A percentile compares a stretch with the other conserved stretches of the same genome.
These are phyloP conservation scores for Sinotaia quadrata DNA, from an alignment of 2,888 invertebrate species.

Conservation along the genomic window DNA sequence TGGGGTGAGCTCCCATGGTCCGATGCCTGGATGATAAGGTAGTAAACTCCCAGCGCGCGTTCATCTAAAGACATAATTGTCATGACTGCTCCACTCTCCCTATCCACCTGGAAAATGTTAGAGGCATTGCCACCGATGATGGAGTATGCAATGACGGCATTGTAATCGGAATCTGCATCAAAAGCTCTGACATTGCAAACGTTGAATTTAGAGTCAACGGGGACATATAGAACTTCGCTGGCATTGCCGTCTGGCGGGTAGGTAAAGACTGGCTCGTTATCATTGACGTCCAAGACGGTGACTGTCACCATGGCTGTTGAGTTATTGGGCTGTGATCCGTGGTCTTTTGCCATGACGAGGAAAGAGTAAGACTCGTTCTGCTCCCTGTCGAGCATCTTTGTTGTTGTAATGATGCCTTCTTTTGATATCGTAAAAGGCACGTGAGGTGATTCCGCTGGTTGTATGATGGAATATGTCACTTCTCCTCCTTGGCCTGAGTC, in stretches of 20 bases:
- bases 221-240: slow-evolving; percentile 81
- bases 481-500: slow-evolving; percentile 74
- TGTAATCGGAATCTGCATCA: slow-evolving; percentile 81
- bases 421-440: slow-evolving; percentile 82
- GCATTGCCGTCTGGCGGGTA: slow-evolving; percentile 51
- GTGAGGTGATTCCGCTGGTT: background rate
- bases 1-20: slow-evolving; percentile 26
- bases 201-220: slow-evolving; percentile 88
- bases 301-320: slow-evolving; percentile 79
- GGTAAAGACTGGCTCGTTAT: slow-evolving; percentile 91
- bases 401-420: slow-evolving; percentile 88
- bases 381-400: slow-evolving; percentile 87
- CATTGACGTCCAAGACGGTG: slow-evolving; percentile 94
- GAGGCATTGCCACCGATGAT: slow-evolving; percentile 27
- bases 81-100: slow-evolving; percentile 28
- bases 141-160: slow-evolving; percentile 25
- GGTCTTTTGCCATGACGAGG: slow-evolving; percentile 88
- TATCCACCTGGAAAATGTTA: slow-evolving; percentile 25
- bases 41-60: slow-evolving; percentile 24
- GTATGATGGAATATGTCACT: slow-evolving; percentile 12
- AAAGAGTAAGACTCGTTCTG: slow-evolving; percentile 86
- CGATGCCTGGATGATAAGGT: slow-evolving; percentile 29
- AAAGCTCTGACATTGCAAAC: slow-evolving; percentile 91
- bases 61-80: slow-evolving; percentile 11
- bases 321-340: slow-evolving; percentile 81